Base-by-base conservation (phyloP, 2,888 invertebrate genomes). In the Chesias legatella region DNA sequence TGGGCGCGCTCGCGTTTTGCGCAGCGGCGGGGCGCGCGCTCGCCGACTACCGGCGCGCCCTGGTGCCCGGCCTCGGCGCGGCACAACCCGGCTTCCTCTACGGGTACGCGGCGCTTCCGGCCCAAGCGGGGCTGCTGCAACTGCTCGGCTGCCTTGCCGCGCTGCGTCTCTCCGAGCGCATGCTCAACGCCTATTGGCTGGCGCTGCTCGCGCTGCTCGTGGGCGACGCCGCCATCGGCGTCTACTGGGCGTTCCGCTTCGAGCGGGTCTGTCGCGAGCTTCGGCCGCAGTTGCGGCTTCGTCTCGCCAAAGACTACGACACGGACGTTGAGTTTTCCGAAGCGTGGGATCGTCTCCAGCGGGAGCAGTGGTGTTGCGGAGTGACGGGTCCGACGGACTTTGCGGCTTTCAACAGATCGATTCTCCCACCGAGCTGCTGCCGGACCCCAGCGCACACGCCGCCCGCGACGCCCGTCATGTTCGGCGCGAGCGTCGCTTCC, bases 181-280 rank as follows among this genome's bases (percentile, higher is more conserved):
- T 95, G 61, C 90, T 96, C 43, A 94, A 95, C 89, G 92, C 93
- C 48, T 96, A 95, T 77, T 95, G 95, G 95, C 84, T 95, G 43
- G 90, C 95, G 20, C 84, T 96, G 53, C 88, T 95, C 26, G 92
- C 93, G 13, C 89, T 96, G 33, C 90, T 96, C 37, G 93, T 95
- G 64, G 95, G 95, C 43, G 96, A 96, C 90, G 92, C 93, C 8
- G 91, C 95, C 33, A 91, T 95, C 52, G 95, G 95, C 30, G 92
- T 95, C 41, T 94, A 94, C 63, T 96, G 95, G 95, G 92, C 95
- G 51, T 94, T 95, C 77, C 90, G 93, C 24, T 94, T 94, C 73
- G 93, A 94, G 67, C 90, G 90, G 44, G 92, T 95, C 60, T 92
- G 94, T 63, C 91, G 93, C 53, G 94, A 94, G 58, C 85, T 96